Base-by-base conservation (phyloP, 2,888 invertebrate genomes). In the Willowsia nigromaculata region DNA sequence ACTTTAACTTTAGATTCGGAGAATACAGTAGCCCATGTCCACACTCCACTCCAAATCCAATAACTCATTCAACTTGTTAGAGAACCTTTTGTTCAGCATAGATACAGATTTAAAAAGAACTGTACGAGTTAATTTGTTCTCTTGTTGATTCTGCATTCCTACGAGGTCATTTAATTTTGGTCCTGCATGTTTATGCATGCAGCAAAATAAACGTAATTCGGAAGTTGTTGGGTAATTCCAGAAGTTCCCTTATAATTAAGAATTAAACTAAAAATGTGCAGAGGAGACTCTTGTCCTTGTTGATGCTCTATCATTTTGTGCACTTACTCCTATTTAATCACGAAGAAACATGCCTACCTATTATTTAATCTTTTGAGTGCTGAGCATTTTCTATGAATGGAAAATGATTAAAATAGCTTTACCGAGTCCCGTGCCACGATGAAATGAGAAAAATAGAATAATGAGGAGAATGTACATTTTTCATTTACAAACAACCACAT, bases 221-320 rank as follows among this genome's bases (percentile, higher is more conserved):
- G 87, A 81, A 87, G 87, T 81, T 81, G 62, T 56, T 62, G 81
- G 30, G 87, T 87, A 87, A 87, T 87, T 87, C 87, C 87, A 87
- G 87, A 81, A 87, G 87, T 87, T 30, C 30, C 33, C 33, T 65
- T 33, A 59, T 33, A 65, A 85, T 76, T 74, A 43, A 62, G 71
- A 76, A 85, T 85, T 47, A 62, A 62, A n/a, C 81, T 50, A 53
- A 74, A 33, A 27, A 81, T 33, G 15, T 18, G 7, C 65, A 30
- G 33, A n/a, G 62, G 3, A 7, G 4, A 65, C 0, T 65, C 65
- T 33, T 13, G 3, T 4, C 4, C n/a, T 40, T 81, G 59, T n/a
- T n/a, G n/a, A n/a, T n/a, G n/a, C n/a, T n/a, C n/a, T n/a, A n/a
- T n/a, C n/a, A n/a, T 43, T 56, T 11, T 11, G 11, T 6, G 1